A percentile compares a stretch with the other conserved stretches of the same genome.
Conservation (phyloP, 2,113 vertebrate species). For the Percina caprodes region DNA sequence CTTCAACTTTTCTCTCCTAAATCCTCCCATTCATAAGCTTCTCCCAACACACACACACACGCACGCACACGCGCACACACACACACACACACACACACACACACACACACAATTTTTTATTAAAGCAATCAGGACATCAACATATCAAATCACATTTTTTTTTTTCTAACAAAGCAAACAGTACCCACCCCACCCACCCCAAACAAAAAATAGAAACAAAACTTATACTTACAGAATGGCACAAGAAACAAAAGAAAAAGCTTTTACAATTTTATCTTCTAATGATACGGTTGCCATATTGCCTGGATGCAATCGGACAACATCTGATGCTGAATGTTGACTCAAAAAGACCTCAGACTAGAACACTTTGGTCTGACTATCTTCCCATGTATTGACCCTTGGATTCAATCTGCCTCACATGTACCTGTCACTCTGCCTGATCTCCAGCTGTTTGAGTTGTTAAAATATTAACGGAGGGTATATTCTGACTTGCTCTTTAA, state of each 20-base stretch:
- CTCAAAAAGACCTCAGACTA: slow-evolving; percentile 28
- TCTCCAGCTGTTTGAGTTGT: slow-evolving; percentile 37
- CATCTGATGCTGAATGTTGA: slow-evolving; percentile 40
- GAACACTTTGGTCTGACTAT: slow-evolving; percentile 6
- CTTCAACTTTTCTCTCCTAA: slow-evolving; percentile 66
- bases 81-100: slow-evolving; percentile 5
- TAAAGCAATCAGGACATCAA: no score
- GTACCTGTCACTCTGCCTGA: slow-evolving; percentile 35
- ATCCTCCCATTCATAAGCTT: slow-evolving; percentile 69
- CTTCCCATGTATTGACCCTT: slow-evolving; percentile 34
- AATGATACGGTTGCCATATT: no score
- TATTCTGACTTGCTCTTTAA: slow-evolving; percentile 29
- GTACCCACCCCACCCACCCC: no score
- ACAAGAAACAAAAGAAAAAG: no score
- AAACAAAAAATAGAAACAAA: no score
- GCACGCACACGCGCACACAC: neutral
- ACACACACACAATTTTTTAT: neutral
- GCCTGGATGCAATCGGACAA: neutral
- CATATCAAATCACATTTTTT: no score
- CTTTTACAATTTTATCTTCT: no score
- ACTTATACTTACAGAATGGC: no score
- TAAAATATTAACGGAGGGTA: slow-evolving; percentile 52
- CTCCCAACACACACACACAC: slow-evolving; percentile 28
- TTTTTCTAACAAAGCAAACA: no score
- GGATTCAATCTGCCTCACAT: slow-evolving; percentile 39